Conservation (phyloP, 2,888 invertebrate species). For the Caradrina kadenii region DNA sequence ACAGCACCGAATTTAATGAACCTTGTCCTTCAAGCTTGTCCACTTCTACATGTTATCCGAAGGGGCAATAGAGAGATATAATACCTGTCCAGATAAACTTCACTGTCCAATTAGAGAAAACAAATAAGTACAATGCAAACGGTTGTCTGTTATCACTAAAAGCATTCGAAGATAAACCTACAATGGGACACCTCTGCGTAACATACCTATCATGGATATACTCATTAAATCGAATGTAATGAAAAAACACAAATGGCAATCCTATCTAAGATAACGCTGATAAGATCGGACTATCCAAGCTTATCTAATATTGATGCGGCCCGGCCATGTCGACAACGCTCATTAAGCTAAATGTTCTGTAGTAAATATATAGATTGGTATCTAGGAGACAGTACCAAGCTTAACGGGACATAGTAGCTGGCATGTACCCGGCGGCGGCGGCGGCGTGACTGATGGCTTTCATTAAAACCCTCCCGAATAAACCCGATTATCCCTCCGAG, state of each 20-base stretch:
- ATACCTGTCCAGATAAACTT: not conserved
- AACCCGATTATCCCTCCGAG: constrained; percentile 69
- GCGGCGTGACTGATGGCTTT: constrained; percentile 72
- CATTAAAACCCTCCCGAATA: constrained; percentile 73
- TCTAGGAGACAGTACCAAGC: constrained; percentile 48
- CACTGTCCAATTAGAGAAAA: not conserved
- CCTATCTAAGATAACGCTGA: constrained; percentile 37
- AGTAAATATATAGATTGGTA: constrained; percentile 54
- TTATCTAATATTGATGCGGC: constrained; percentile 54
- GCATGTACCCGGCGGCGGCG: constrained; percentile 52
- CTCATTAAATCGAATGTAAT: constrained; percentile 26
- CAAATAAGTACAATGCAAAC: not conserved
- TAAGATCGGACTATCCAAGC: constrained; percentile 45
- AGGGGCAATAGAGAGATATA: not conserved
- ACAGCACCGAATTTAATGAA: constrained; percentile 45
- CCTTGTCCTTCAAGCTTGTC: constrained; percentile 31
- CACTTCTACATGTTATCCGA: constrained; percentile 9
- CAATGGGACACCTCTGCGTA: not conserved
- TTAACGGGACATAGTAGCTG: constrained; percentile 49
- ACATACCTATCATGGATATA: not conserved
- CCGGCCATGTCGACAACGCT: constrained; percentile 51
- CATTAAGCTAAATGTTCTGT: constrained; percentile 56
- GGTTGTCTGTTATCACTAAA: not conserved
- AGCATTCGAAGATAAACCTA: no score
- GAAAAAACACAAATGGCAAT: constrained; percentile 38